A percentile compares a stretch with the other conserved stretches of the same genome.
These are phyloP conservation scores for Horisme vitalbata DNA, from an alignment of 2,888 invertebrate species.

Conservation along the genomic window DNA sequence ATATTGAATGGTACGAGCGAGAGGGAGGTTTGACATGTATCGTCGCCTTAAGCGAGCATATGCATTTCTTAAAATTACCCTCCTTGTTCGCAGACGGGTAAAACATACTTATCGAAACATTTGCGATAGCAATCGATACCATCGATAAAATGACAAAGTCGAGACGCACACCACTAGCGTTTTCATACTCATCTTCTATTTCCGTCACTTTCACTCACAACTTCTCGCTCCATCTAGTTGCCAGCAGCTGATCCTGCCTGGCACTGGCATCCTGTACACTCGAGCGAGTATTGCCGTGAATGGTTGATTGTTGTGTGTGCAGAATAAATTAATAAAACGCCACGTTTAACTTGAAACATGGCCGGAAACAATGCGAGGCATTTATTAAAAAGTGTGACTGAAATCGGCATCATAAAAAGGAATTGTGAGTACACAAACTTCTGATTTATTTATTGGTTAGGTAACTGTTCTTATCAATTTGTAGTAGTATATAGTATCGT, in stretches of 20 bases:
- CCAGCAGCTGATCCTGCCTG: conserved; percentile 27
- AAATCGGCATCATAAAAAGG: conserved; percentile 50
- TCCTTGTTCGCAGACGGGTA: too few species aligned
- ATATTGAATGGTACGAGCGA: too few species aligned
- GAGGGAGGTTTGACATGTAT: too few species aligned
- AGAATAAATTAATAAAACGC: conserved; percentile 30
- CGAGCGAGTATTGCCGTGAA: conserved; percentile 30
- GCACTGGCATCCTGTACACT: conserved; percentile 25
- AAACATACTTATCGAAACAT: too few species aligned
- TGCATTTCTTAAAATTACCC: too few species aligned
- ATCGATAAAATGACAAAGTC: conserved; percentile 4
- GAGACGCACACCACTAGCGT: conserved; percentile 16
- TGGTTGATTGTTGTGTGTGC: conserved; percentile 30
- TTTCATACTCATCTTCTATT: conserved; percentile 16
- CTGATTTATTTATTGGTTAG: conserved; percentile 46
- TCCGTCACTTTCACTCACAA: conserved; percentile 27
- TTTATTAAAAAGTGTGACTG: conserved; percentile 62
- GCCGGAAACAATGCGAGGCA: conserved; percentile 58
- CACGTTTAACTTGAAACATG: conserved; percentile 53
- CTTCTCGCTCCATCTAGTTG: conserved; percentile 31
- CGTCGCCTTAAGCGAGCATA: too few species aligned
- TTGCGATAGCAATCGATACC: too few species aligned
- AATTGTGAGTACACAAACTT: conserved; percentile 60
- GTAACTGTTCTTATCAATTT: conserved; percentile 38
- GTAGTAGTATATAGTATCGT: conserved; percentile 17